Base-by-base conservation (phyloP, 1,140 invertebrate species). In the Solen grandis region DNA sequence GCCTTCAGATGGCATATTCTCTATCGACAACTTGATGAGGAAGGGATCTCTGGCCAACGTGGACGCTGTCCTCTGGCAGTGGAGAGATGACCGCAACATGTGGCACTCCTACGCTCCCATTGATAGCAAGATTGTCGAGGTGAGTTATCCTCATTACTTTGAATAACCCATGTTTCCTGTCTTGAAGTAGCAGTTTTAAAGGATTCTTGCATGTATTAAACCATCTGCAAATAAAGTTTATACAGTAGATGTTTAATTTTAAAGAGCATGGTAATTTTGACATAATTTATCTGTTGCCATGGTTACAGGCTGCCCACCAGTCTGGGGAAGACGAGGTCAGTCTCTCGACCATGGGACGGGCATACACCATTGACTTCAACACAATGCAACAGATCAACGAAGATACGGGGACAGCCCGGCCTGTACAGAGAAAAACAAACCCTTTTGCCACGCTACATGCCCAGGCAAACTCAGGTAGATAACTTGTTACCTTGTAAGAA, bases 301-400 rank as follows among this genome's bases (percentile, higher is more conserved):
- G n/a, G 31, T 63, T 0, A 41, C 93, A 98, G 94, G 96, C 97
- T 87, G 97, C 97, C 65, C 97, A 97, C 92, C 95, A 96, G 89
- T 96, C 96, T 89, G 97, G 96, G 41, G 97, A 99, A 91, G 97
- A 99, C 92, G 98, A 99, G 93, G 96, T 99, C 77, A 97, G 96
- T 89, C 93, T 99, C 59, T 96, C 96, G 41, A 97, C 97, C 19
- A 94, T 97, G 90, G 97, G 97, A 76, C 94, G 97, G 86, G 97
- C 97, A 13, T 99, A 99, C 91, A 97, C 97, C 1, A 95, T 99
- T 82, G 98, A 99, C 93, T 97, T 99, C 87, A 96, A 97, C 92
- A 96, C 97, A 84, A 98, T 99, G 97, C 97, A 99, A 92, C 98
- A 99, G 94, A 98, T 99, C 82, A 99, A 99, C 92, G 98, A 99